Evolutionary conservation across 2,888 invertebrate genomes (phyloP).

Genomic region (Ormyrus nitidulus): DNA sequence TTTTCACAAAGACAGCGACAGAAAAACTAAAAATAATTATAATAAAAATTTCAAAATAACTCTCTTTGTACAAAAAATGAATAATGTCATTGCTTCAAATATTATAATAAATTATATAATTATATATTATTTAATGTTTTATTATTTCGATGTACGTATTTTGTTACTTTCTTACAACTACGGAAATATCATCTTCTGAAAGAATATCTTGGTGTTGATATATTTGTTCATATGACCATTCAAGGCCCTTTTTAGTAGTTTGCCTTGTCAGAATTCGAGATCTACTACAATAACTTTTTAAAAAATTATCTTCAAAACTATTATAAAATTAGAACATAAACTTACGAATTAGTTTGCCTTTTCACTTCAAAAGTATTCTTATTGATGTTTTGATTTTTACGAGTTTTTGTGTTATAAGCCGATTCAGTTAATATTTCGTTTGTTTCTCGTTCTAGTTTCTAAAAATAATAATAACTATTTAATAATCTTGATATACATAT

Average conservation of each 20-base stretch:
- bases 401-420: neutral
- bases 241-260: slow-evolving; percentile 5
- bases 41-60: slow-evolving; percentile 26
- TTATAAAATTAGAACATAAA: neutral
- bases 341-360: neutral
- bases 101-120: neutral
- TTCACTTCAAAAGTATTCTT: neutral
- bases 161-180: neutral
- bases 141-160: neutral
- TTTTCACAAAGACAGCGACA: slow-evolving; percentile 8
- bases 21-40: slow-evolving; percentile 16
- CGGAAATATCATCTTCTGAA: slow-evolving; percentile 64
- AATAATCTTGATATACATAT: too few species aligned
- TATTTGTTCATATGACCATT: slow-evolving; percentile 23
- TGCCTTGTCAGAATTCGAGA: too few species aligned
- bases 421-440: neutral
- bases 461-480: neutral
- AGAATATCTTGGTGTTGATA: slow-evolving; percentile 53
- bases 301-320: too few species aligned
- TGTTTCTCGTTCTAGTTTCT: neutral
- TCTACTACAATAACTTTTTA: too few species aligned
- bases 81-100: slow-evolving; percentile 4
- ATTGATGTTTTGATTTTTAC: neutral
- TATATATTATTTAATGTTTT: neutral
- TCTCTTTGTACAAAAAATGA: slow-evolving; percentile 39